These are phyloP conservation scores for Poeciliopsis turrubarensis DNA, from an alignment of 2,113 vertebrate species.

Conservation along the genomic window DNA sequence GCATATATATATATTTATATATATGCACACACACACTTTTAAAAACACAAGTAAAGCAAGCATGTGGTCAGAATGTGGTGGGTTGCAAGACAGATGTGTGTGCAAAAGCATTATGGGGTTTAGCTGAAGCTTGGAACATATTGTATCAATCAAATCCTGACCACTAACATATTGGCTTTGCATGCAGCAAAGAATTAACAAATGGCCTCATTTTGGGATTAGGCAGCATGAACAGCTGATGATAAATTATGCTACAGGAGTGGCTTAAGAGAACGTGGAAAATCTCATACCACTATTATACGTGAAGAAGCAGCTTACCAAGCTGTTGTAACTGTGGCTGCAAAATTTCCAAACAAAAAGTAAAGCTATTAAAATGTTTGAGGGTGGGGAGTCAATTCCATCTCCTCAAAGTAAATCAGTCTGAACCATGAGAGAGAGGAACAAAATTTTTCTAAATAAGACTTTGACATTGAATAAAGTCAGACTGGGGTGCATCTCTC, in stretches of 20 bases:
- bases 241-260: neutral
- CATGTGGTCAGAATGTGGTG: slow-evolving; percentile 3
- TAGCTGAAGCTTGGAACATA: slow-evolving; percentile 11
- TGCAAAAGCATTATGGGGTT: slow-evolving; percentile 11
- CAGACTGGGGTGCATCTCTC: neutral
- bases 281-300: neutral
- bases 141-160: slow-evolving; percentile 34
- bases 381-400: neutral
- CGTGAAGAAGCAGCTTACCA: neutral
- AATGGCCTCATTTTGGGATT: slow-evolving; percentile 1
- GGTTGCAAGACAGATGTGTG: slow-evolving; percentile 18
- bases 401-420: neutral
- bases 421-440: neutral
- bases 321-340: neutral
- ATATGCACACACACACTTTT: neutral
- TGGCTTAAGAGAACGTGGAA: neutral
- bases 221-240: slow-evolving; percentile 5
- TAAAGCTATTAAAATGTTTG: neutral
- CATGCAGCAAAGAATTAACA: neutral
- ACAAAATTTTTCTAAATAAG: neutral
- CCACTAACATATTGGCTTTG: slow-evolving; percentile 4
- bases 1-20: neutral
- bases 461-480: neutral
- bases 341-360: neutral
- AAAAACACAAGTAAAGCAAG: slow-evolving; percentile 8